These are phyloP conservation scores for Microctenopoma stevenorrisi DNA, from an alignment of 2,797 vertebrate genomes.

Conservation along the genomic window DNA sequence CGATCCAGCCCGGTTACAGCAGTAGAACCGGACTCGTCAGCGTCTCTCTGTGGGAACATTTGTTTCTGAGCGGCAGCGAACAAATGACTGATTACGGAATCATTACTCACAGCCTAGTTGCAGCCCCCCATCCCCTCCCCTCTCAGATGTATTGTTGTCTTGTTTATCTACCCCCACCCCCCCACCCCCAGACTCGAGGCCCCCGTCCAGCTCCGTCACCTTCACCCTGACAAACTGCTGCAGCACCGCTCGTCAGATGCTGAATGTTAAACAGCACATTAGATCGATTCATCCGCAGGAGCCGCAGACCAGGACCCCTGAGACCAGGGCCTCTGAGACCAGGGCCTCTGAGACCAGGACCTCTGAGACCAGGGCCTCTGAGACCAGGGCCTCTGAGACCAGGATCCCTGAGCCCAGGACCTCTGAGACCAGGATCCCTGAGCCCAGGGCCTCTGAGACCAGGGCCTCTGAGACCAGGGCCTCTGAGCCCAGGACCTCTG, in stretches of 20 bases:
- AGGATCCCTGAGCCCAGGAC: no score
- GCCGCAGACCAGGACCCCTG: not conserved
- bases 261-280: constrained; percentile 47
- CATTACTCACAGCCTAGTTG: not conserved
- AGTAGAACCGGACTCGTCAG: no score
- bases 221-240: constrained; percentile 40
- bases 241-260: constrained; percentile 8
- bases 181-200: not conserved
- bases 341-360: no score
- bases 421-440: no score
- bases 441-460: no score
- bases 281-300: constrained; percentile 17
- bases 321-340: no score
- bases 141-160: constrained; percentile 3
- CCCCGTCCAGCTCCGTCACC: constrained; percentile 38
- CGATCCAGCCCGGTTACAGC: no score
- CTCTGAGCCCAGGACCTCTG: no score
- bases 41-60: not conserved
- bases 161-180: constrained; percentile 23
- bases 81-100: not conserved
- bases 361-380: no score
- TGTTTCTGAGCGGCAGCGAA: not conserved
- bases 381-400: no score
- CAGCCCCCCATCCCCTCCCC: not conserved
- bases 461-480: no score